Percentiles rank a stretch among this genome's conserved stretches.
Evolutionary conservation across 2,888 invertebrate genomes (phyloP).

Genomic region (Pilophorus perplexus): DNA sequence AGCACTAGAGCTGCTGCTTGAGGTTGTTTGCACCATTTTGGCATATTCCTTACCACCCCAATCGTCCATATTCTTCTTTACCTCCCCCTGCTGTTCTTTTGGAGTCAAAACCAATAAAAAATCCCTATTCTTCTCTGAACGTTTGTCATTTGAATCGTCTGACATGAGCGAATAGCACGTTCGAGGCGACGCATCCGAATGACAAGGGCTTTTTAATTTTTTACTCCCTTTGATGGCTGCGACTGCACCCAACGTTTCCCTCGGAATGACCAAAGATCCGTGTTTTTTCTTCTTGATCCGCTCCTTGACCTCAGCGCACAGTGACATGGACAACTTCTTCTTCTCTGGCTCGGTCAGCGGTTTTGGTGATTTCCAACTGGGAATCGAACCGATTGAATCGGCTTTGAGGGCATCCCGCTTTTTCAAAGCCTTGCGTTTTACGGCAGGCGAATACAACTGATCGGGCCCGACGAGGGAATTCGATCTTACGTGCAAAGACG

Average conservation of each 20-base stretch:
- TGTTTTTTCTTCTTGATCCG: constrained; percentile 57
- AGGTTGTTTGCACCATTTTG: constrained; percentile 56
- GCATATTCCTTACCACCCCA: constrained; percentile 52
- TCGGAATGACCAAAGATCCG: constrained; percentile 50
- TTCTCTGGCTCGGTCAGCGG: constrained; percentile 67
- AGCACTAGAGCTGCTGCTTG: constrained; percentile 52
- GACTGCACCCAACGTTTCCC: constrained; percentile 62
- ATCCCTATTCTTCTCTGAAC: constrained; percentile 52
- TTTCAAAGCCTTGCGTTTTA: constrained; percentile 52
- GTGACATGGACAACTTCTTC: constrained; percentile 66
- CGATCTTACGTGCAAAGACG: constrained; percentile 53
- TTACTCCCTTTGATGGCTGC: constrained; percentile 58
- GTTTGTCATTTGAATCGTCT: constrained; percentile 51
- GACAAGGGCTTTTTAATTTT: constrained; percentile 48
- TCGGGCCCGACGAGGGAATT: constrained; percentile 53
- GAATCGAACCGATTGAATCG: constrained; percentile 60
- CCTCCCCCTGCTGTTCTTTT: constrained; percentile 50
- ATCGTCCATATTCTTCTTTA: constrained; percentile 53
- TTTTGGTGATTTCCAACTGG: constrained; percentile 47
- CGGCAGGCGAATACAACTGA: constrained; percentile 50
- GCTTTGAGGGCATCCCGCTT: constrained; percentile 57
- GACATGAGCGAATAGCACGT: constrained; percentile 56
- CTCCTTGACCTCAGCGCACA: constrained; percentile 70
- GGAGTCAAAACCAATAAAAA: constrained; percentile 56
- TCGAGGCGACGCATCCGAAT: constrained; percentile 54